A percentile compares a stretch with the other conserved stretches of the same genome.
Conservation (phyloP, 2,797 vertebrate genomes). For the Melanotaenia pygmaea region DNA sequence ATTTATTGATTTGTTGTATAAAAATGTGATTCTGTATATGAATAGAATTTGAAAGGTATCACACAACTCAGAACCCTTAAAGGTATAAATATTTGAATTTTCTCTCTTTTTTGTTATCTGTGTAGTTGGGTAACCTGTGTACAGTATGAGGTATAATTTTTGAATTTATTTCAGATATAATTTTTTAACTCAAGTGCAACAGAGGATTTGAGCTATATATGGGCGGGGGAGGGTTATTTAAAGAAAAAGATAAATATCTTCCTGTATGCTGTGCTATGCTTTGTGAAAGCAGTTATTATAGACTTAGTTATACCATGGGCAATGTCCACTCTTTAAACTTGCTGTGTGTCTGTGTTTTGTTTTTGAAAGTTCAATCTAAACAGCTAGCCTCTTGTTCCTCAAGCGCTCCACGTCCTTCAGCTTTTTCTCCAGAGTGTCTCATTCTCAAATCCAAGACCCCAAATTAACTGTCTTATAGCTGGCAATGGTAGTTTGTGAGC, state of each 20-base stretch:
- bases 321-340: constrained; percentile 41
- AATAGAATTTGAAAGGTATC: constrained; percentile 85
- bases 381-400: not conserved
- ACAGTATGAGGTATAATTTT: constrained; percentile 87
- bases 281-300: constrained; percentile 83
- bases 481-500: not conserved
- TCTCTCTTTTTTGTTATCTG: constrained; percentile 84
- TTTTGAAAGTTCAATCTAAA: constrained; percentile 10
- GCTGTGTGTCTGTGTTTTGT: constrained; percentile 6
- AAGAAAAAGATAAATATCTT: constrained; percentile 77
- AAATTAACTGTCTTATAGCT: not conserved
- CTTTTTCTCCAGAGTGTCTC: not conserved
- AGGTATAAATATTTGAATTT: constrained; percentile 83
- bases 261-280: constrained; percentile 81
- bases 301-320: constrained; percentile 67
- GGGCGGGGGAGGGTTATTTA: constrained; percentile 72
- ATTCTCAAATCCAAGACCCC: not conserved
- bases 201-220: constrained; percentile 83
- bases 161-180: constrained; percentile 87
- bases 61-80: constrained; percentile 78
- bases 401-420: not conserved
- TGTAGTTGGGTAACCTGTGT: constrained; percentile 88
- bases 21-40: constrained; percentile 85
- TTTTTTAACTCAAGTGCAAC: constrained; percentile 87
- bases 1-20: constrained; percentile 88